These are phyloP conservation scores for Cettia cetti DNA, from an alignment of 2,113 vertebrate genomes.

Conservation along the genomic window DNA sequence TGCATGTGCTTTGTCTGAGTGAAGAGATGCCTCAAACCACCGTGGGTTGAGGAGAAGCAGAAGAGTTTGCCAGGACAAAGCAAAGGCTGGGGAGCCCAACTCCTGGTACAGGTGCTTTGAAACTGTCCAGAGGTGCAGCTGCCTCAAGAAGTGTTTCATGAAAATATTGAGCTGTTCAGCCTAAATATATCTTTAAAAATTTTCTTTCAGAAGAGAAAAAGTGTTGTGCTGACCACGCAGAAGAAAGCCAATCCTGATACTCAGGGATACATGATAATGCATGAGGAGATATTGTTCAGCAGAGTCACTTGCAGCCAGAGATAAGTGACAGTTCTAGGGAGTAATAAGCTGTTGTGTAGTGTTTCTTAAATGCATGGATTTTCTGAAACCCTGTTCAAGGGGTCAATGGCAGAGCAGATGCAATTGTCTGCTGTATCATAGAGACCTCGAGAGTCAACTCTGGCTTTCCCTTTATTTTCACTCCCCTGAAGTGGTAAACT, in stretches of 20 bases:
- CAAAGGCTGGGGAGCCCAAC: background rate
- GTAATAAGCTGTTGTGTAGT: slow-evolving; percentile 49
- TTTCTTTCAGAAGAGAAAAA: background rate
- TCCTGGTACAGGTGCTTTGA: background rate
- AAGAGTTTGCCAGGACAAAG: background rate
- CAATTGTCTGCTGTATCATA: slow-evolving; percentile 11
- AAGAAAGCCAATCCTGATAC: background rate
- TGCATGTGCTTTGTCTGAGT: background rate
- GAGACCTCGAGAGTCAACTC: background rate
- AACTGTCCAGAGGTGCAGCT: background rate
- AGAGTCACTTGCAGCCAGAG: slow-evolving; percentile 52
- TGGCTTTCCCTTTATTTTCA: slow-evolving; percentile 14
- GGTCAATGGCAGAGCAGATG: slow-evolving; percentile 34
- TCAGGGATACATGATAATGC: background rate
- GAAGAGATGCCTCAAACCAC: background rate
- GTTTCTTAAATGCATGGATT: slow-evolving; percentile 56
- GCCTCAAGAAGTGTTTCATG: background rate
- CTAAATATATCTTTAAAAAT: background rate
- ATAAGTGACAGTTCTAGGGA: slow-evolving; percentile 36
- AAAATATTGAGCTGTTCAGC: background rate
- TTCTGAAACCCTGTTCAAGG: slow-evolving; percentile 27
- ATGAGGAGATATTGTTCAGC: background rate
- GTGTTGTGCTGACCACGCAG: slow-evolving; percentile 10
- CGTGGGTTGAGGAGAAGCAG: background rate
- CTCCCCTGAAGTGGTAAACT: slow-evolving; percentile 4